Evolutionary conservation across 2,888 invertebrate species (phyloP).

Genomic region (Lasioglossum pauxillum): DNA sequence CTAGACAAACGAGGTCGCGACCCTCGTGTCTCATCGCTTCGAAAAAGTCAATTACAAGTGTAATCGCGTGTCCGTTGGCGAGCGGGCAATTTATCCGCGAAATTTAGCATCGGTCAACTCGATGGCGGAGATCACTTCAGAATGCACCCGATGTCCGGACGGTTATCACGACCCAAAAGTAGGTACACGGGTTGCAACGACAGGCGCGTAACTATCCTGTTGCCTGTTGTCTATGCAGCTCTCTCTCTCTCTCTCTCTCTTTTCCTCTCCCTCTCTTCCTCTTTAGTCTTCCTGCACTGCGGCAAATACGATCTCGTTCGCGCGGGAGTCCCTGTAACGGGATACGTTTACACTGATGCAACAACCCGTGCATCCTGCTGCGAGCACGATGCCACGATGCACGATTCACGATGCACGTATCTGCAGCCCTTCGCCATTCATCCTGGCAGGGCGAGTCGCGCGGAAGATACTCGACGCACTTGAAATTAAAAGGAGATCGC

Average conservation of each 20-base stretch:
- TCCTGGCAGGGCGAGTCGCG: neutral
- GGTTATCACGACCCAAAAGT: conserved; percentile 49
- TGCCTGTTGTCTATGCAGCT: neutral
- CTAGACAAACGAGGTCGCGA: neutral
- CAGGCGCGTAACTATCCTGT: conserved; percentile 46
- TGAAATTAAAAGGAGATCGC: neutral
- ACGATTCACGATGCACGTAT: neutral
- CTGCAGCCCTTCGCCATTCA: conserved; percentile 19
- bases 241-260: neutral
- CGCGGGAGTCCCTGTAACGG: conserved; percentile 39
- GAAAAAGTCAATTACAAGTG: conserved; percentile 41
- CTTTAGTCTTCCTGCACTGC: conserved; percentile 68
- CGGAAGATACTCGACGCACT: conserved; percentile 9
- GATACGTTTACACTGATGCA: conserved; percentile 35
- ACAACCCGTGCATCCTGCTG: conserved; percentile 17
- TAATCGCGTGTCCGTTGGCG: conserved; percentile 30
- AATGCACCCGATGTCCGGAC: conserved; percentile 44
- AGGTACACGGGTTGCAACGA: conserved; percentile 27
- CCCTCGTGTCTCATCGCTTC: neutral
- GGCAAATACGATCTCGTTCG: conserved; percentile 70
- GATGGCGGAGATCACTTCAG: conserved; percentile 32
- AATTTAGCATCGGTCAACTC: conserved; percentile 54
- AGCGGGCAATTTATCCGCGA: conserved; percentile 44
- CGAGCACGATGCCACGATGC: neutral
- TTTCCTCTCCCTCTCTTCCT: neutral